A percentile compares a stretch with the other conserved stretches of the same genome.
Conservation (phyloP, 2,113 vertebrate species). For the Rana temporaria region DNA sequence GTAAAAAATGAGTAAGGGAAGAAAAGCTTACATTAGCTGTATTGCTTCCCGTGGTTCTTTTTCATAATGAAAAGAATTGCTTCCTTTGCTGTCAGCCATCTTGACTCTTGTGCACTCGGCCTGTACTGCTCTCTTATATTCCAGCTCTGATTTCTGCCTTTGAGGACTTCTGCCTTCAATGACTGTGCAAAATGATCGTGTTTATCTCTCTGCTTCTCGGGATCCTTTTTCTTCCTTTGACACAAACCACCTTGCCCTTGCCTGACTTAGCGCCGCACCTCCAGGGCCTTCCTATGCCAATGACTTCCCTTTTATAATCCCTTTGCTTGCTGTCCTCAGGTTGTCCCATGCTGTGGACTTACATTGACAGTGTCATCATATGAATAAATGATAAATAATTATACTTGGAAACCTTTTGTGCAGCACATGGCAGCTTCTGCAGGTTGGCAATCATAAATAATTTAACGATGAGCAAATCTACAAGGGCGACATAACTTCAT, state of each 20-base stretch:
- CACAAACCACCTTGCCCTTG: not conserved
- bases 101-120: too few relatives aligned
- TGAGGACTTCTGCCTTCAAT: not conserved
- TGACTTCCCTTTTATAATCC: constrained; percentile 35
- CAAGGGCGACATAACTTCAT: constrained; percentile 41
- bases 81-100: too few relatives aligned
- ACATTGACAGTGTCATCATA: constrained; percentile 41
- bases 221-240: not conserved
- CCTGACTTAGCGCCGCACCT: not conserved
- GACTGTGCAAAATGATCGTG: not conserved
- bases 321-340: constrained; percentile 38
- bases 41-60: too few relatives aligned
- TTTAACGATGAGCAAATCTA: constrained; percentile 31
- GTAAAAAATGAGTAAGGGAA: too few relatives aligned
- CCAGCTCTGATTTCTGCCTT: not conserved
- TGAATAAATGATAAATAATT: constrained; percentile 49
- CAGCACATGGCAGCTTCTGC: constrained; percentile 11
- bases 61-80: too few relatives aligned
- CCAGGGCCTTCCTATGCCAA: not conserved
- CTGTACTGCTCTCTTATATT: not conserved
- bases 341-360: constrained; percentile 33
- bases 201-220: not conserved
- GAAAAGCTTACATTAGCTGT: too few relatives aligned
- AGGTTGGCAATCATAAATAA: constrained; percentile 47
- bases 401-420: constrained; percentile 48